A percentile compares a stretch with the other conserved stretches of the same genome.
Conservation (phyloP, 2,797 vertebrate species). For the Sciurus vulgaris region DNA sequence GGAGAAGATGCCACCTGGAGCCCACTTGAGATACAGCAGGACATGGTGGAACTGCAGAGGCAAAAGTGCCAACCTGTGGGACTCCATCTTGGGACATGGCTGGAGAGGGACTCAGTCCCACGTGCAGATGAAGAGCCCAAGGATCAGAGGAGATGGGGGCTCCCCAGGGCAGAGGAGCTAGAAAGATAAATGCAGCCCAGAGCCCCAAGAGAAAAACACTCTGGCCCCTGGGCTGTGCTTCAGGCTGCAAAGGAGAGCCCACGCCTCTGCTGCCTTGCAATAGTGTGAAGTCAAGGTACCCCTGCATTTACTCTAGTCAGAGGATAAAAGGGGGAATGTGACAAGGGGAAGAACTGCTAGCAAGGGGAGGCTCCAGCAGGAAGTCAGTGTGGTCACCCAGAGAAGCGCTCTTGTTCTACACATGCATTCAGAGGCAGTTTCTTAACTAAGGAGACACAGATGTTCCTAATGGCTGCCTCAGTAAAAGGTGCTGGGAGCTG, state of each 20-base stretch:
- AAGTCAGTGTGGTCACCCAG: not conserved
- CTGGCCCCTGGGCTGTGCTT: not conserved
- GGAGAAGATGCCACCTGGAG: conserved; percentile 94
- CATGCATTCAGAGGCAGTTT: accelerated
- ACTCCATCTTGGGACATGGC: not conserved
- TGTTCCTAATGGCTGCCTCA: not conserved
- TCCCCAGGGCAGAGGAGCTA: accelerated
- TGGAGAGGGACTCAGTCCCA: not conserved
- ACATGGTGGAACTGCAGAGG: conserved; percentile 93
- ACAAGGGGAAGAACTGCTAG: accelerated
- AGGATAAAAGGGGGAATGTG: accelerated
- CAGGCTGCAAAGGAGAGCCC: not conserved
- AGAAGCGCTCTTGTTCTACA: no score
- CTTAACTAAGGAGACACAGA: not conserved
- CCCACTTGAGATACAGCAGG: conserved; percentile 97
- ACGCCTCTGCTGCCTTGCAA: accelerated
- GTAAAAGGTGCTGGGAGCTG: not conserved
- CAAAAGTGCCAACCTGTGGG: not conserved
- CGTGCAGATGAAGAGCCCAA: accelerated
- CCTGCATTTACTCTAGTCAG: no score
- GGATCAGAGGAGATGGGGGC: accelerated
- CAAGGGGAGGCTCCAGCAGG: not conserved
- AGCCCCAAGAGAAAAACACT: not conserved
- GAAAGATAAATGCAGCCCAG: not conserved
- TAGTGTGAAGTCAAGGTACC: accelerated